These are phyloP conservation scores for Pseudomugil gertrudae DNA, from an alignment of 2,797 vertebrate genomes.

Conservation along the genomic window DNA sequence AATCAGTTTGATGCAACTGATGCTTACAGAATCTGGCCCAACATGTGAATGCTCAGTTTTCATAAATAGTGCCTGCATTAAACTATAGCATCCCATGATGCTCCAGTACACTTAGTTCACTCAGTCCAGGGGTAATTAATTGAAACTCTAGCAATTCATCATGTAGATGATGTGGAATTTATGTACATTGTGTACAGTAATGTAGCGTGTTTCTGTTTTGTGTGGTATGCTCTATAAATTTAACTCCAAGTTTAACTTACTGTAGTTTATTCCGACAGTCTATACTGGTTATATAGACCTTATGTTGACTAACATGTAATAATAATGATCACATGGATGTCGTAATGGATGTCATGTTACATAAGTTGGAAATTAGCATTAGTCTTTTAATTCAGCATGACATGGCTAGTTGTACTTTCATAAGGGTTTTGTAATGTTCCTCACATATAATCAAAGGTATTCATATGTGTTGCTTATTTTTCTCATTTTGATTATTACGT, in stretches of 20 bases:
- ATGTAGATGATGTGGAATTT: neutral
- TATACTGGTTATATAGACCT: no score
- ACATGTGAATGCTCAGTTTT: conserved; percentile 2
- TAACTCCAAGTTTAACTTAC: no score
- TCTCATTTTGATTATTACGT: neutral
- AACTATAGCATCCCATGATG: conserved; percentile 1
- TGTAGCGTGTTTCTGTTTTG: neutral
- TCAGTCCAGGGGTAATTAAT: neutral
- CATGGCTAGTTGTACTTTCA: neutral
- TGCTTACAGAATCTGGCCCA: conserved; percentile 4
- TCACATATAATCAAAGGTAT: neutral
- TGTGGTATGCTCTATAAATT: neutral
- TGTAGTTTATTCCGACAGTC: neutral
- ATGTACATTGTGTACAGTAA: no score
- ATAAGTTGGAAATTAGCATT: neutral
- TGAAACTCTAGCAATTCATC: neutral
- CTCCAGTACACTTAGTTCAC: conserved; percentile 3
- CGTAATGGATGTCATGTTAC: no score
- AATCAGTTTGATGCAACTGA: conserved; percentile 1
- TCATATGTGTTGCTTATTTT: neutral
- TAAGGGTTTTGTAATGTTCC: no score
- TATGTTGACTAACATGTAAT: no score
- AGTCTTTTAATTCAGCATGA: neutral
- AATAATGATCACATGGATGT: no score
- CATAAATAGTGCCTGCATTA: neutral